These are phyloP conservation scores for Capitella teleta DNA, from an alignment of 1,140 invertebrate species.

Conservation along the genomic window DNA sequence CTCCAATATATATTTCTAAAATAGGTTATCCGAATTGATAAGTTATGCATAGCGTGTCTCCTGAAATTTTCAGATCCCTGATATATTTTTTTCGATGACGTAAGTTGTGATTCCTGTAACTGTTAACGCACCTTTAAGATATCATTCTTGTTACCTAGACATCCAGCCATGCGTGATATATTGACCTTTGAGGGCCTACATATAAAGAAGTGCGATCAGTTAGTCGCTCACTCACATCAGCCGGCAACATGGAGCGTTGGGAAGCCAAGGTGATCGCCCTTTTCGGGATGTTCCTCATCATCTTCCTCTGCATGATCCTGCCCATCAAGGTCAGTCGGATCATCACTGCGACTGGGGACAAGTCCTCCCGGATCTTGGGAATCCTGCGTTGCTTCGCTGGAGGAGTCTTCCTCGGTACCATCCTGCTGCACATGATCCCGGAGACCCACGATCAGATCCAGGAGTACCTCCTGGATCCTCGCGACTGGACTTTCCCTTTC, in stretches of 20 bases:
- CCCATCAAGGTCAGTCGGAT: constrained; percentile 1
- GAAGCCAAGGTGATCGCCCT: constrained; percentile 6
- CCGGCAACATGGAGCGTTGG: constrained; percentile 12
- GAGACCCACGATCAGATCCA: constrained; percentile 40
- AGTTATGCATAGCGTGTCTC: no score
- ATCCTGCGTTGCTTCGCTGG: constrained; percentile 46
- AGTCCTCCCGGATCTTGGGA: neutral
- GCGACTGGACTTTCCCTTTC: constrained; percentile 7
- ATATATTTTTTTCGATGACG: no score
- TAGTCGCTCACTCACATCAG: no score
- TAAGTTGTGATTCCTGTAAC: no score
- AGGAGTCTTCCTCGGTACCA: constrained; percentile 50
- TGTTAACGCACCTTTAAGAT: no score
- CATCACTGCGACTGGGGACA: neutral
- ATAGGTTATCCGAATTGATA: no score
- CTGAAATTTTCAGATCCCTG: no score
- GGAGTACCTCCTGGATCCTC: constrained; percentile 5
- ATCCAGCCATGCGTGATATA: no score
- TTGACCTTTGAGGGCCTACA: no score
- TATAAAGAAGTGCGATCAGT: no score
- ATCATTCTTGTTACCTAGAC: no score
- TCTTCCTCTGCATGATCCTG: constrained; percentile 2
- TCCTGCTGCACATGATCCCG: constrained; percentile 49
- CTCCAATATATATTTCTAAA: no score
- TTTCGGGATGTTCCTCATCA: neutral